Conservation (phyloP, 2,113 vertebrate genomes). For the Callipepla squamata region DNA sequence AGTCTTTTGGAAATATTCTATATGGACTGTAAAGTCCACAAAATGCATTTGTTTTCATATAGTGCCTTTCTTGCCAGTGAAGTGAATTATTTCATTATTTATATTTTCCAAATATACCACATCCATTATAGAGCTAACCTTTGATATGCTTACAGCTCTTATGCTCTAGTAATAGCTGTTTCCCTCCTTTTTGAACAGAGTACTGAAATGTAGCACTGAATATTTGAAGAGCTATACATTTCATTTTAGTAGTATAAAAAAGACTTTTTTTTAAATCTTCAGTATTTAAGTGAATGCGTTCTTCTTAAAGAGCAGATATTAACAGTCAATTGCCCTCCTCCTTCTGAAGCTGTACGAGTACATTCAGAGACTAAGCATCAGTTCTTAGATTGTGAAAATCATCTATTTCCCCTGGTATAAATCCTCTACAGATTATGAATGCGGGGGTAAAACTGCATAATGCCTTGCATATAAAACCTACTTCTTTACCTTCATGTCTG, state of each 20-base stretch:
- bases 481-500: background rate
- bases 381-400: background rate
- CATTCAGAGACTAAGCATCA: background rate
- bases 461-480: background rate
- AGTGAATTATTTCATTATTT: background rate
- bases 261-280: background rate
- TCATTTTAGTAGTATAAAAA: background rate
- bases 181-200: background rate
- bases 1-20: background rate
- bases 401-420: background rate
- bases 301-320: background rate
- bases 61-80: background rate
- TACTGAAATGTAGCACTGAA: background rate
- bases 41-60: background rate
- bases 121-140: background rate
- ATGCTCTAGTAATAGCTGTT: background rate
- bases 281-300: background rate
- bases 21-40: rapidly evolving
- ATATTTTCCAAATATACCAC: background rate
- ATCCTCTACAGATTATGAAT: background rate
- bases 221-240: background rate
- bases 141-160: background rate
- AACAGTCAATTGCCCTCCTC: background rate
- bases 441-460: background rate
- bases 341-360: background rate